phyloP scores from a whole-genome alignment of 2,113 vertebrate genomes.

The Chunga burmeisteri region DNA sequence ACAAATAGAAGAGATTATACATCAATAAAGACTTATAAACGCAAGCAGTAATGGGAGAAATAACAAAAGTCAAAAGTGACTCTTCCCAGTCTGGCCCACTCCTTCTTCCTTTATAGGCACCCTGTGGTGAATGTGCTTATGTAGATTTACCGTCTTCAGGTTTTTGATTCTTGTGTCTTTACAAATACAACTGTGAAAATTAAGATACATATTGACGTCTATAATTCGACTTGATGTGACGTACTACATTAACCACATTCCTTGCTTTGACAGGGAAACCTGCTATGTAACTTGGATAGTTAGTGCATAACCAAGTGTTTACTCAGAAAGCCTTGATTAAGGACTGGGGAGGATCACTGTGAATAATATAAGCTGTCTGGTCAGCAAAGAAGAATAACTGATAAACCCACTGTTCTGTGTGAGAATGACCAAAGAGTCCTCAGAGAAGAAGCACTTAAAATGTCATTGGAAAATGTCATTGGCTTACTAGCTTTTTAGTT shows the following conservation, averaged over 20 bases:
- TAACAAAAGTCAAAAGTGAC: not conserved
- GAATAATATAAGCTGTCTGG: too few relatives aligned
- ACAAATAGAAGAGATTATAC: not conserved
- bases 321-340: not conserved
- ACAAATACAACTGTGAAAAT: not conserved
- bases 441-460: not conserved
- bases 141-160: not conserved
- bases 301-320: not conserved
- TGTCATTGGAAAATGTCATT: not conserved
- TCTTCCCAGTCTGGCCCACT: not conserved
- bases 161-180: not conserved
- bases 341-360: not conserved
- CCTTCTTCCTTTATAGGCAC: not conserved
- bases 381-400: not conserved
- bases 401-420: not conserved
- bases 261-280: not conserved
- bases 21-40: not conserved
- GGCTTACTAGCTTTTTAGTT: not conserved
- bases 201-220: not conserved
- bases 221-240: not conserved
- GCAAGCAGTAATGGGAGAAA: not conserved
- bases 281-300: not conserved
- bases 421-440: not conserved
- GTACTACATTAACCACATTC: not conserved
- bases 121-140: too few relatives aligned